Conservation (phyloP, 2,113 vertebrate genomes). For the Neogobius melanostomus region DNA sequence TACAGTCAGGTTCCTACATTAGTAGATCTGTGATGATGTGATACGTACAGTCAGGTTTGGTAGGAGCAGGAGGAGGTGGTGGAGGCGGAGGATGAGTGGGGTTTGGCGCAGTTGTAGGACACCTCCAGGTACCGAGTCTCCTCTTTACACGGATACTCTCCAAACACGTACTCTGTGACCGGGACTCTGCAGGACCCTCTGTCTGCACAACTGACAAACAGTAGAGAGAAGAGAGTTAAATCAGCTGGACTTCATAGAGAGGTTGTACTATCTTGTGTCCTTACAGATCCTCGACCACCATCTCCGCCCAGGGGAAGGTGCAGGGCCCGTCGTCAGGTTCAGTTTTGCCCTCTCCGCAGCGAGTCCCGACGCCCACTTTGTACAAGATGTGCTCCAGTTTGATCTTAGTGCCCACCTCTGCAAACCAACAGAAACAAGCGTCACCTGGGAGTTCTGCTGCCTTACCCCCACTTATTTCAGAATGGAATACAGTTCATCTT, state of each 20-base stretch:
- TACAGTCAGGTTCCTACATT: neutral
- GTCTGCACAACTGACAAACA: conserved; percentile 36
- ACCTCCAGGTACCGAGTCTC: conserved; percentile 64
- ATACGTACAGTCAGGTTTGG: conserved; percentile 52
- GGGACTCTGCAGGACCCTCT: conserved; percentile 56
- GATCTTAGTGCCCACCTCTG: conserved; percentile 56
- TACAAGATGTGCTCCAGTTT: conserved; percentile 65
- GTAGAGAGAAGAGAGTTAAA: neutral
- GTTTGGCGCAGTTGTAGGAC: conserved; percentile 42
- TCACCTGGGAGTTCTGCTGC: too few species aligned
- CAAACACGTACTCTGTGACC: conserved; percentile 62
- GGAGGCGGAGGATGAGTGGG: conserved; percentile 24
- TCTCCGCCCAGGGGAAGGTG: conserved; percentile 66
- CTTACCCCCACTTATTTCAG: too few species aligned
- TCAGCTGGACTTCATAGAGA: neutral
- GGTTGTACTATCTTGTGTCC: conserved; percentile 1
- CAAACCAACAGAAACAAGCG: neutral
- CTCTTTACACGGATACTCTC: conserved; percentile 61
- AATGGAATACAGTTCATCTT: too few species aligned
- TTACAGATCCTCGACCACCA: conserved; percentile 73
- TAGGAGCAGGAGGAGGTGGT: conserved; percentile 37
- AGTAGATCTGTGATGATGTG: neutral
- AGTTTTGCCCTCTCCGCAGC: conserved; percentile 59
- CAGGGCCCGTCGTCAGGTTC: conserved; percentile 62
- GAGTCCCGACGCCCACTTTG: conserved; percentile 64